Evolutionary conservation across 2,888 invertebrate genomes (phyloP), one percentile per base, ranked within the genome.

Genomic region (Bugula neritina): DNA sequence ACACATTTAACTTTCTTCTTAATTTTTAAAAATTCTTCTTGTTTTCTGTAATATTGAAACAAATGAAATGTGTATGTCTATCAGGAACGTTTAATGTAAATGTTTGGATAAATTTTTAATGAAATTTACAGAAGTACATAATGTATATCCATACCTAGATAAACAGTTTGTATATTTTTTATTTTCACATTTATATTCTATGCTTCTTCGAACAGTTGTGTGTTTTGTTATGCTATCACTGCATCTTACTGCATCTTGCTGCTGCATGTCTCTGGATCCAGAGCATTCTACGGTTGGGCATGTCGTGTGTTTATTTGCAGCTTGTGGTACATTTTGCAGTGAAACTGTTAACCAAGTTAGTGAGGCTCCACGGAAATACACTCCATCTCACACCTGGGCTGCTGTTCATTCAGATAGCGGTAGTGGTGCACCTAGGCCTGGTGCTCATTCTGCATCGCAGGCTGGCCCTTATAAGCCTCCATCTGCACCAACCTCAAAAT

Each of bases 391-490:
- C 10, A 63, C 63, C 1, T 63, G 63, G 63, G 63, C 63, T 34
- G 63, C 63, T 17, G 63, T 63, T 63, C 63, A 63, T 31, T 21
- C 63, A 25, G 63, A 63, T 31, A 27, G 25, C 17, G 31, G n/a
- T n/a, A 63, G 31, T 63, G 34, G 63, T 34, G 43, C 43, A 10
- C 10, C 10, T 43, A n/a, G 29, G 63, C 63, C 63, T 31, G 63
- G 63, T 31, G 2, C 63, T 25, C n/a, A 21, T n/a, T 31, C 63
- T 29, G 63, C 31, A 2, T 31, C 63, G 2, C 63, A 63, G 31
- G 27, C 63, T 31, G 63, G 63, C 2, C 63, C 63, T 31, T 63
- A 63, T 63, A 63, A 31, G 63, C 63, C 63, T 27, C 63, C 63
- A 29, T 5, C 55, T 5, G 25, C 63, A 13, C 25, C 63, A 43